A percentile compares a stretch with the other conserved stretches of the same genome.
These are phyloP conservation scores for Schlechtendalia chinensis DNA, from an alignment of 1,140 invertebrate species.

Conservation along the genomic window DNA sequence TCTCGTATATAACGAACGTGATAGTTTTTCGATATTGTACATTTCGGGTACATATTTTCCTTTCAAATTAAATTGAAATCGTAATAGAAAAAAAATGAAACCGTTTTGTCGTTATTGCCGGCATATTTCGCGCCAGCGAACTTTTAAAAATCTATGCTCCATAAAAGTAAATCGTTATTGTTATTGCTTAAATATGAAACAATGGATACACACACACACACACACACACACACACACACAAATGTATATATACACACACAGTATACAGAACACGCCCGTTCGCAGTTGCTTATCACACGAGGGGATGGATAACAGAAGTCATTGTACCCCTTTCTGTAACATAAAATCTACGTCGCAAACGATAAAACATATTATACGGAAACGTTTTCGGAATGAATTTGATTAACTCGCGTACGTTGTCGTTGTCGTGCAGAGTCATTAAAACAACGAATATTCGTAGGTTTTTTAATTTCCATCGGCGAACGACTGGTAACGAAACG, in stretches of 20 bases:
- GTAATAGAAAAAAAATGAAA: background rate
- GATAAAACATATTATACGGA: background rate
- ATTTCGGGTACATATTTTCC: constrained; percentile 5
- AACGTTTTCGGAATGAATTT: background rate
- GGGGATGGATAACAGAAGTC: background rate
- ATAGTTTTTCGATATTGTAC: constrained; percentile 3
- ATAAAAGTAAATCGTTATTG: constrained; percentile 47
- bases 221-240: too few species aligned
- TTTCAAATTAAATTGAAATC: constrained; percentile 38
- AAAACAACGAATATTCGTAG: too few species aligned
- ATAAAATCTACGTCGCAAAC: background rate
- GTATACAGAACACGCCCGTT: background rate
- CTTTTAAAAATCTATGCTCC: constrained; percentile 44
- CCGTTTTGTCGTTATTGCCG: constrained; percentile 24
- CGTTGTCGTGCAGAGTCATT: too few species aligned
- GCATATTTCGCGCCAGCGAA: constrained; percentile 18
- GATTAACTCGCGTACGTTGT: too few species aligned
- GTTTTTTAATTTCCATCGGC: too few species aligned
- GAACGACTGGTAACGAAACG: too few species aligned
- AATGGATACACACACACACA: background rate
- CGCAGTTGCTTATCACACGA: constrained; percentile 29
- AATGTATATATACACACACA: too few species aligned
- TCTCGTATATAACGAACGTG: background rate
- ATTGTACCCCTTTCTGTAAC: background rate
- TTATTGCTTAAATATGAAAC: constrained; percentile 49